Evolutionary conservation across 1,140 invertebrate species (phyloP), one percentile per base, ranked within the genome.

Genomic region (Schmidtea mediterranea): DNA sequence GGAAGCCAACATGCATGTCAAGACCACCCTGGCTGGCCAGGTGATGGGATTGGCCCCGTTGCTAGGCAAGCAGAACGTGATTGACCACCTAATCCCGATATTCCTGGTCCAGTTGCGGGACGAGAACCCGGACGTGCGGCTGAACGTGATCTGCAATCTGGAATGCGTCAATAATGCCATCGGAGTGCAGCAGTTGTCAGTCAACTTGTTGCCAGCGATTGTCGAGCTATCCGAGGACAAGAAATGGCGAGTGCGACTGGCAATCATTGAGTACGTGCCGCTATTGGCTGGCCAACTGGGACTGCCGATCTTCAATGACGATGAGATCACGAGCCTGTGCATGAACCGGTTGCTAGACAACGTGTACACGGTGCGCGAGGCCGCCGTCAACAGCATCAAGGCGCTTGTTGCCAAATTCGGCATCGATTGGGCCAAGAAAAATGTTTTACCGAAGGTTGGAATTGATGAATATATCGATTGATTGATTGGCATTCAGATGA

Each of bases 331-430:
- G 56, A 76, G 80, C 2, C 69, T 98, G 0, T 98, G 89, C 67
- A 94, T 97, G 86, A 83, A 80, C 18, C 98, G 92, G 90, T 73
- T 98, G 0, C 80, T 92, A 24, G 92, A 98, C 71, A 89, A 97
- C 65, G 90, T 98, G 0, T 97, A 83, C 66, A 90, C 92, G 37
- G 98, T 98, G 43, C 72, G 92, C 45, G 90, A 98, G 71, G 90
- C 92, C 0, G 89, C 92, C 0, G 97, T 90, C 1, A 71, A 82
- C 38, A 98, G 95, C 62, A 69, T 98, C 55, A 86, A 90, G 62
- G 92, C 95, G 60, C 65, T 98, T 43, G 86, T 95, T 2, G 84
- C 95, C 59, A 92, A 95, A 65, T 98, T 98, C 66, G 89, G 90
- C 6, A 73, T 80, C 0, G 79, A 89, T 43, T 98, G 92, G 92